Conservation (phyloP, 1,140 invertebrate species). For the Papilio glaucus region DNA sequence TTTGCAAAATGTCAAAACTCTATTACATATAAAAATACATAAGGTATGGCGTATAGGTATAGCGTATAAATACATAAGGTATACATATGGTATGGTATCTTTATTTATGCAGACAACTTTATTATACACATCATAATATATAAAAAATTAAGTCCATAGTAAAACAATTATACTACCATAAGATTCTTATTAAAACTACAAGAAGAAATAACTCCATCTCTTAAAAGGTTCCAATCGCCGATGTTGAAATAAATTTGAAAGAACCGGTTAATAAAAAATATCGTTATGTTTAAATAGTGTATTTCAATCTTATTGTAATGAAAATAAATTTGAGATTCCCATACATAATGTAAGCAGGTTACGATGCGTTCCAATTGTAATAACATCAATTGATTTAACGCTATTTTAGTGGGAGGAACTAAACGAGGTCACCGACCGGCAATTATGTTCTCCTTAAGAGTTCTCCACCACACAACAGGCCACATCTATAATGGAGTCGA, state of each 20-base stretch:
- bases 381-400: constrained; percentile 82
- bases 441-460: constrained; percentile 80
- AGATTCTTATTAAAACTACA: background rate
- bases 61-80: no score
- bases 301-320: constrained; percentile 47
- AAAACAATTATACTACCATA: background rate
- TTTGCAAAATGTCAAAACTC: background rate
- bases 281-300: constrained; percentile 10
- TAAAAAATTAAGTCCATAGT: background rate
- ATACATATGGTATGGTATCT: no score
- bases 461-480: constrained; percentile 55
- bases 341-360: constrained; percentile 62
- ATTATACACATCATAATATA: background rate
- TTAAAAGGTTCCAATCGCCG: constrained; percentile 11
- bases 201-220: constrained; percentile 2
- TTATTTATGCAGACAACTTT: background rate
- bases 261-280: constrained; percentile 14
- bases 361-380: constrained; percentile 78
- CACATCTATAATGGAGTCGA: constrained; percentile 50
- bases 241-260: constrained; percentile 19
- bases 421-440: constrained; percentile 78
- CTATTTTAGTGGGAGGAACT: constrained; percentile 79
- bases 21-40: background rate
- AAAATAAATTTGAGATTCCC: constrained; percentile 50
- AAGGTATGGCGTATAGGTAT: background rate